phyloP scores from a whole-genome alignment of 1,140 invertebrate species.

The Drosophila pruinosa region DNA sequence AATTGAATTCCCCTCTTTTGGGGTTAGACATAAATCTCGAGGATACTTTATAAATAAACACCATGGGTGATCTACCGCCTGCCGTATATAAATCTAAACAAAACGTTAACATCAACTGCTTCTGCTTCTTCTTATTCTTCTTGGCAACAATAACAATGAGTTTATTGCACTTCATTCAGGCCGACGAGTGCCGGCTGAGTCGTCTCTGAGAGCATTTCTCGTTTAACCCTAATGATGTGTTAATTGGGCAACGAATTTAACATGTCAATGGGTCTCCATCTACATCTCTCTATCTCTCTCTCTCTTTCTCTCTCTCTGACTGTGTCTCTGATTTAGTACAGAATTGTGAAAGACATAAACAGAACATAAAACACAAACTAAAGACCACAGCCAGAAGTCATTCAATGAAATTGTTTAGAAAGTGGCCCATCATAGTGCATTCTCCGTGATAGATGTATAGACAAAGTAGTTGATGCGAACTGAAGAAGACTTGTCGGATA shows the following conservation, averaged over 20 bases:
- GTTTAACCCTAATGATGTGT: conserved; percentile 73
- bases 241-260: conserved; percentile 66
- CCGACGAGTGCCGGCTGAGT: background rate
- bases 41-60: conserved; percentile 59
- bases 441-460: background rate
- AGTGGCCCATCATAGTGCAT: conserved; percentile 8
- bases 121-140: no score
- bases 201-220: conserved; percentile 30
- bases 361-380: conserved; percentile 49
- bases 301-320: background rate
- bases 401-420: conserved; percentile 25
- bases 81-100: conserved; percentile 46
- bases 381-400: conserved; percentile 1
- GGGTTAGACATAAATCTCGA: conserved; percentile 18
- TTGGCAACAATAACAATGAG: conserved; percentile 68
- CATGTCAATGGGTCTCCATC: conserved; percentile 55
- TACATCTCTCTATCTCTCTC: background rate
- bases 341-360: conserved; percentile 68
- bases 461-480: background rate
- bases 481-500: no score
- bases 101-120: conserved; percentile 66
- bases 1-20: background rate
- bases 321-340: background rate
- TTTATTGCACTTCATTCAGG: conserved; percentile 67
- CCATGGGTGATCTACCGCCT: conserved; percentile 43